Evolutionary conservation across 2,797 vertebrate genomes (phyloP).

Genomic region (Anguilla obscura): DNA sequence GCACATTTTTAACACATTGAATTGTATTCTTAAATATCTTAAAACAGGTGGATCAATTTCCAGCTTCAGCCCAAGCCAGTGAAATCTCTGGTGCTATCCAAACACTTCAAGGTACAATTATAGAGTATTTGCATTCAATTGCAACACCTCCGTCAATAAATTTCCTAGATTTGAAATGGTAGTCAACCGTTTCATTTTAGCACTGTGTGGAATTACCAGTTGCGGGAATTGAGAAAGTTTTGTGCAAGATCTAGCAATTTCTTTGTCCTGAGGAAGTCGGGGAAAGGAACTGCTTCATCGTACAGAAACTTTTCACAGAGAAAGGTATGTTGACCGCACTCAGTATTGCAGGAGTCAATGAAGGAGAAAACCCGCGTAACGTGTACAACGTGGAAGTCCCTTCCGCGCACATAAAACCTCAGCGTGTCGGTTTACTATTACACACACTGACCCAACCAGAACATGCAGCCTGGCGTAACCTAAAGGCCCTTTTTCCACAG

Average conservation of each 20-base stretch:
- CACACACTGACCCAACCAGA: neutral
- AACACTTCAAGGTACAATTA: neutral
- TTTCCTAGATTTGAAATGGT: neutral
- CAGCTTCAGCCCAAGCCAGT: neutral
- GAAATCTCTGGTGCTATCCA: neutral
- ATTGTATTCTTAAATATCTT: neutral
- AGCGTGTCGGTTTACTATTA: neutral
- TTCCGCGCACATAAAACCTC: neutral
- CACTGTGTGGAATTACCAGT: neutral
- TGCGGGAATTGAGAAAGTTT: neutral
- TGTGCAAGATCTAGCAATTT: constrained; percentile 6
- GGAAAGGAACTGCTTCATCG: constrained; percentile 4
- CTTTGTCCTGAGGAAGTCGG: constrained; percentile 1
- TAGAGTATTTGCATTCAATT: neutral
- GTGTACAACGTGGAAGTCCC: neutral
- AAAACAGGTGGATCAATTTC: neutral
- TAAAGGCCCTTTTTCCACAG: neutral
- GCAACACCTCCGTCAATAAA: neutral
- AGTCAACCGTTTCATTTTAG: neutral
- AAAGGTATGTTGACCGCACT: neutral
- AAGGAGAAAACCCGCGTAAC: neutral
- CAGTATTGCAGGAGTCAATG: too few relatives aligned
- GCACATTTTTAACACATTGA: neutral
- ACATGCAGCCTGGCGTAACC: neutral
- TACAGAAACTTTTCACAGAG: neutral